Evolutionary conservation across 2,113 vertebrate genomes (phyloP), one percentile per base, ranked within the genome.

Genomic region (Hippocampus comes): DNA sequence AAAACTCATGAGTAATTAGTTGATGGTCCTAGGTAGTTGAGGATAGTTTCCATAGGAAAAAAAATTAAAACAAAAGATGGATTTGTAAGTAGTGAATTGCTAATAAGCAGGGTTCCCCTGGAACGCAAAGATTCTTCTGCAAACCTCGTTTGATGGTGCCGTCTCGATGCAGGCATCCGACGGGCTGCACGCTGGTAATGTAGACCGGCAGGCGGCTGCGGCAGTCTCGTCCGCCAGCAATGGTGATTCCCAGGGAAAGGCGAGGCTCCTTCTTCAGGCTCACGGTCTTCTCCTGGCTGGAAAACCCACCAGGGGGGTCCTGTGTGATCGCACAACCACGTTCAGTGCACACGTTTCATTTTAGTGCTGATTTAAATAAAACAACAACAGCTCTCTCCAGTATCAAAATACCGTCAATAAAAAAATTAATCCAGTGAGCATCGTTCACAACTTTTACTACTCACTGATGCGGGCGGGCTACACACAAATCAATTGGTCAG

Each of bases 221-320:
- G 82, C 92, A 93, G 79, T 97, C 95, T 74, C 95, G 91, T 57
- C 96, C 95, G 0, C 96, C 96, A 3, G 94, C 95, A 2, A 97
- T 97, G 3, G 95, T 97, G 88, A 97, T 97, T 81, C 96, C 96
- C 70, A 97, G 83, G 43, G 96, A 97, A 30, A 93, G 94, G 42
- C 94, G 93, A 60, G 94, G 93, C 78, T 97, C 96, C 84, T 97
- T 97, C 85, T 95, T 97, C 78, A 97, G 75, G 75, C 89, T 93
- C 68, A 97, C 93, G 0, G 90, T 94, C 86, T 96, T 96, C 81
- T 96, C 95, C n/a, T 94, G 94, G 80, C 88, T 94, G 73, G 82
- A 79, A 30, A 94, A 95, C 38, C 94, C 94, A 63, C 93, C 92
- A 71, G 94, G 94, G 82, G 93, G 93, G 71, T 95, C 95, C 95